Base-by-base conservation (phyloP, 2,113 vertebrate species). In the Sturnira hondurensis region DNA sequence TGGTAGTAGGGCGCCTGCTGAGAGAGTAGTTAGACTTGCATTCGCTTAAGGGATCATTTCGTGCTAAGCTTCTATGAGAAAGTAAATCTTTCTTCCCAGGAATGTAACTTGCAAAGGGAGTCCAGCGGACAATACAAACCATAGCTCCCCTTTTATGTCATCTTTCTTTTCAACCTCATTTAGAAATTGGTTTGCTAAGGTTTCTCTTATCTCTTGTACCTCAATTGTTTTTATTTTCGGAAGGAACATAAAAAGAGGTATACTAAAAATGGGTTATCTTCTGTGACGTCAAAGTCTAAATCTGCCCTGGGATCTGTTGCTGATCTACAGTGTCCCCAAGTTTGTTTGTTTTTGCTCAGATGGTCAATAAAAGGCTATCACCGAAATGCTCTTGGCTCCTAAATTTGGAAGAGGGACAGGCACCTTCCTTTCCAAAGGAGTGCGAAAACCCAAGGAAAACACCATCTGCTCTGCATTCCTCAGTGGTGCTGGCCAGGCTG, bases 401-500 rank as follows among this genome's bases (percentile, higher is more conserved):
- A 82, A 83, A 50, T 95, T 95, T 97, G 90, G 96, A 89, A 88
- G 58, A 76, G 2, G 0, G 16, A 45, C 85, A 89, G 85, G 80
- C 80, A 82, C 43, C 3, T 94, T 94, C 96, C 68, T 88, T n/a
- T 74, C 71, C 5, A 2, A 10, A 63, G 13, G 15, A 96, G 67
- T 77, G n/a, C 92, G 86, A 95, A 97, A 98, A 91, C 91, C 47
- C 24, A 94, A 89, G 95, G 78, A 97, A 94, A 95, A 96, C 43
- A 76, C 38, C 87, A 96, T 86, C 77, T 97, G 94, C n/a, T 70
- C 3, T 58, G 22, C 19, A 43, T 87, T 92, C 33, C 86, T 86
- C 61, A 19, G 13, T 86, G 85, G 77, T n/a, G 8, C 38, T 96
- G 95, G 96, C 89, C 89, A 94, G 56, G 63, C 50, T 96, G 96